Percentiles rank a stretch among this genome's conserved stretches.
These are phyloP conservation scores for Machimus rusticus DNA, from an alignment of 2,888 invertebrate genomes.

Conservation along the genomic window DNA sequence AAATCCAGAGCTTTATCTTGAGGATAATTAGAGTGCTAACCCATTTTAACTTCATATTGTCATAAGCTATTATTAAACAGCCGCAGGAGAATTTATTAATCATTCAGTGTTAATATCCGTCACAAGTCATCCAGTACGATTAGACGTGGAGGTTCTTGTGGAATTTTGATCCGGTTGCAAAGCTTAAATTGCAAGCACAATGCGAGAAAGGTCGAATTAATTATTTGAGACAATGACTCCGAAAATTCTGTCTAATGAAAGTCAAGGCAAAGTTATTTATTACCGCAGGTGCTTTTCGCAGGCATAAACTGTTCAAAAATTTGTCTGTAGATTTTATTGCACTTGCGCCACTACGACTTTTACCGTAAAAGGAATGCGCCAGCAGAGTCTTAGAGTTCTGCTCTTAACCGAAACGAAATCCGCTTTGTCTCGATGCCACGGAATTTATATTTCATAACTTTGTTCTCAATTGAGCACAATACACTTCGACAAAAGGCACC, in stretches of 20 bases:
- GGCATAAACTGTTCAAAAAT: constrained; percentile 2
- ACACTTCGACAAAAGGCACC: constrained; percentile 4
- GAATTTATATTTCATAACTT: constrained; percentile 39
- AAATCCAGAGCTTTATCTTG: no score
- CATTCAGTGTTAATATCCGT: background rate
- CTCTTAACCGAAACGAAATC: background rate
- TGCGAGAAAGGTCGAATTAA: background rate
- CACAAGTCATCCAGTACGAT: background rate
- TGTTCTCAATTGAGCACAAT: constrained; percentile 30
- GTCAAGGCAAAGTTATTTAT: background rate
- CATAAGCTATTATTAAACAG: background rate
- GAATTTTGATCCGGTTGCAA: background rate
- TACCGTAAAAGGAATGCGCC: background rate
- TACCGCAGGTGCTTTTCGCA: constrained; percentile 11
- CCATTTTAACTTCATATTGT: background rate
- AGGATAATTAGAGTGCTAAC: background rate
- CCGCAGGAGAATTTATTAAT: background rate
- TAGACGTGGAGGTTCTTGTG: background rate
- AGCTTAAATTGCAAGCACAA: background rate
- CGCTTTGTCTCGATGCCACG: constrained; percentile 6
- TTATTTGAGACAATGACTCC: background rate
- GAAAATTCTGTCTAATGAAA: constrained; percentile 8
- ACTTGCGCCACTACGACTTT: background rate
- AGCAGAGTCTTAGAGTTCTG: background rate
- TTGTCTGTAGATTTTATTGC: constrained; percentile 19